phyloP scores from a whole-genome alignment of 1,140 invertebrate genomes.

The Drosophila lini region DNA sequence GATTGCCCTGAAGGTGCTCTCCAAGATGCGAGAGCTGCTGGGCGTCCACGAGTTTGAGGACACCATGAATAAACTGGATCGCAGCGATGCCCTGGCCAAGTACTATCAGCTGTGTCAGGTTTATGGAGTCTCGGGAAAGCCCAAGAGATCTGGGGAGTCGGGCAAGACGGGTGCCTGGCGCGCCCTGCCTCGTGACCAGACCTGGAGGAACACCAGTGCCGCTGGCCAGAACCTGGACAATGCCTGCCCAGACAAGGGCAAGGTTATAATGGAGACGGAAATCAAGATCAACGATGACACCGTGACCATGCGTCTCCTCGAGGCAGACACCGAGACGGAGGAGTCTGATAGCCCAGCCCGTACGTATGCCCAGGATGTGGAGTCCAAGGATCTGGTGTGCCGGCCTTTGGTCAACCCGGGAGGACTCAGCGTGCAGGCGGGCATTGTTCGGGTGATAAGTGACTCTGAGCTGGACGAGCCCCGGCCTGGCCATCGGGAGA shows the following conservation, averaged over 20 bases:
- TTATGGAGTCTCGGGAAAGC: slow-evolving; percentile 85
- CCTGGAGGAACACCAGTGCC: slow-evolving; percentile 50
- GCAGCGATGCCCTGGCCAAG: slow-evolving; percentile 86
- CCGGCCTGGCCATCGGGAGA: slow-evolving; percentile 17
- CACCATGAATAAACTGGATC: slow-evolving; percentile 69
- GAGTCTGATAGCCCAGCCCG: slow-evolving; percentile 65
- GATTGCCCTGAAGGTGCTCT: slow-evolving; percentile 87
- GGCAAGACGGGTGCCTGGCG: slow-evolving; percentile 63
- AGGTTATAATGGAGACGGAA: slow-evolving; percentile 91
- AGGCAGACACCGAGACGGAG: slow-evolving; percentile 85
- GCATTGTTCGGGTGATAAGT: slow-evolving; percentile 86
- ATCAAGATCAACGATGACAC: slow-evolving; percentile 91
- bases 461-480: slow-evolving; percentile 86
- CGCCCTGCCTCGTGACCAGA: slow-evolving; percentile 55
- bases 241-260: slow-evolving; percentile 71
- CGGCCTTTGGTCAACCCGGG: slow-evolving; percentile 30
- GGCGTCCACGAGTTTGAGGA: slow-evolving; percentile 88
- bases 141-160: background rate
- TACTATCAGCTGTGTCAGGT: slow-evolving; percentile 89
- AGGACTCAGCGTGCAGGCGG: slow-evolving; percentile 45
- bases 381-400: slow-evolving; percentile 83
- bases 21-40: slow-evolving; percentile 88
- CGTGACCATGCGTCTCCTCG: slow-evolving; percentile 92
- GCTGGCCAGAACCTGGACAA: background rate
- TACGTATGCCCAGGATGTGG: slow-evolving; percentile 21